These are phyloP conservation scores for Dermatemys mawii DNA, from an alignment of 2,113 vertebrate species.

Conservation along the genomic window DNA sequence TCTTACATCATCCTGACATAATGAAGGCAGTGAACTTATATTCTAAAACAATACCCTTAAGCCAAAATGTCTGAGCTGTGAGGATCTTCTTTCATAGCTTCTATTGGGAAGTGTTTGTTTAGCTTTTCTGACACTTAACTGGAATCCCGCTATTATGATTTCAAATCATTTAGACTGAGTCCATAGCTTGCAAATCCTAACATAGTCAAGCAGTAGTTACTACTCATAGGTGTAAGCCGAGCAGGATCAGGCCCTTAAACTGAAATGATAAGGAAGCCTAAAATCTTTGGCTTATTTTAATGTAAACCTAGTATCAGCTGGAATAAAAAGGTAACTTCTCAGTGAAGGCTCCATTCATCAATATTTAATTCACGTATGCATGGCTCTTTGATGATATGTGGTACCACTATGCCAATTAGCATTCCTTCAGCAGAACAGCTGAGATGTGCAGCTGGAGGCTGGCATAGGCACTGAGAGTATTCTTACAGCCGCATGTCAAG, in stretches of 20 bases:
- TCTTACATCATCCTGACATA: background rate
- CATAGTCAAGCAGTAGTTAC: background rate
- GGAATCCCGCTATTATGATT: background rate
- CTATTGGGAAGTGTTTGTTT: background rate
- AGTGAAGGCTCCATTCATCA: background rate
- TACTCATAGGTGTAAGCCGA: background rate
- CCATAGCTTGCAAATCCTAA: background rate
- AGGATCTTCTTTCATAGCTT: background rate
- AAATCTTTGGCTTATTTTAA: background rate
- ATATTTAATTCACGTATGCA: conserved; percentile 27
- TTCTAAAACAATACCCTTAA: background rate
- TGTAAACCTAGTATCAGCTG: background rate
- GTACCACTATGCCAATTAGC: conserved; percentile 30
- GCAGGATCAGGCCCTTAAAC: background rate
- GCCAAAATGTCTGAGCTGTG: background rate
- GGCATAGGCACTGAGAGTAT: conserved; percentile 41
- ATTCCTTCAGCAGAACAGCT: conserved; percentile 27
- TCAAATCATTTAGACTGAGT: background rate
- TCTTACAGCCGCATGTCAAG: conserved; percentile 15
- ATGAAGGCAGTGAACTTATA: background rate
- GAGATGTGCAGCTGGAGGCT: conserved; percentile 20
- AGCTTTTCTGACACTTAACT: background rate
- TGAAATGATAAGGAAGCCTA: background rate
- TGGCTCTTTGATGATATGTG: conserved; percentile 17
- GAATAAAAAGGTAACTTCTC: background rate